A percentile compares a stretch with the other conserved stretches of the same genome.
Conservation (phyloP, 2,888 invertebrate species). For the Odontocolon sp. region DNA sequence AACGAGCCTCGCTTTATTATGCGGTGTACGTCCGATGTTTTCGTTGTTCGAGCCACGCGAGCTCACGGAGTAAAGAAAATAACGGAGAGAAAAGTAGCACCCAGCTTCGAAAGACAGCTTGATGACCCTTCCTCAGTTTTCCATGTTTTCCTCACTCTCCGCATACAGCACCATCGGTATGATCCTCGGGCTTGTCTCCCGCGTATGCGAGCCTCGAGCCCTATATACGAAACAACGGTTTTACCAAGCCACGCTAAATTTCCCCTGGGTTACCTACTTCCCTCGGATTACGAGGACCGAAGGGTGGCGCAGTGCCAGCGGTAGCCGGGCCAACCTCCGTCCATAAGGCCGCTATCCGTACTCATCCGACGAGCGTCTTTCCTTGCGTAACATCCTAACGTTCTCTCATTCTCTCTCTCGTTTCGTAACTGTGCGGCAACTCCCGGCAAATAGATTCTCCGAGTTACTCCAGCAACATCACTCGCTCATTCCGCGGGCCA, state of each 20-base stretch:
- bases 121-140: constrained; percentile 24
- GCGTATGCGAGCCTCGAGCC: constrained; percentile 64
- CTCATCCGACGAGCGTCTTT: constrained; percentile 44
- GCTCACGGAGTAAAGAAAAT: not conserved
- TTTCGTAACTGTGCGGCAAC: not conserved
- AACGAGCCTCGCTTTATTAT: constrained; percentile 22
- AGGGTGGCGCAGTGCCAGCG: constrained; percentile 59
- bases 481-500: not conserved
- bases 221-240: constrained; percentile 70
- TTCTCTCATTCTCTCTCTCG: constrained; percentile 1
- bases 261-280: constrained; percentile 70
- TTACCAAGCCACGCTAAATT: constrained; percentile 71
- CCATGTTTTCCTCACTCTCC: constrained; percentile 24
- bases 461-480: constrained; percentile 18
- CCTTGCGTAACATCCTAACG: constrained; percentile 31
- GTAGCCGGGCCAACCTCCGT: constrained; percentile 5
- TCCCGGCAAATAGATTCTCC: constrained; percentile 21
- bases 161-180: constrained; percentile 21
- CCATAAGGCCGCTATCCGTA: constrained; percentile 15
- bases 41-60: constrained; percentile 26
- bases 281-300: constrained; percentile 69
- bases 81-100: not conserved
- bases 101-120: too few relatives aligned
- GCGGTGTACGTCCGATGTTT: too few relatives aligned
- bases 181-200: constrained; percentile 57